Conservation (phyloP, 1,140 invertebrate species). For the Caerostris extrusa region DNA sequence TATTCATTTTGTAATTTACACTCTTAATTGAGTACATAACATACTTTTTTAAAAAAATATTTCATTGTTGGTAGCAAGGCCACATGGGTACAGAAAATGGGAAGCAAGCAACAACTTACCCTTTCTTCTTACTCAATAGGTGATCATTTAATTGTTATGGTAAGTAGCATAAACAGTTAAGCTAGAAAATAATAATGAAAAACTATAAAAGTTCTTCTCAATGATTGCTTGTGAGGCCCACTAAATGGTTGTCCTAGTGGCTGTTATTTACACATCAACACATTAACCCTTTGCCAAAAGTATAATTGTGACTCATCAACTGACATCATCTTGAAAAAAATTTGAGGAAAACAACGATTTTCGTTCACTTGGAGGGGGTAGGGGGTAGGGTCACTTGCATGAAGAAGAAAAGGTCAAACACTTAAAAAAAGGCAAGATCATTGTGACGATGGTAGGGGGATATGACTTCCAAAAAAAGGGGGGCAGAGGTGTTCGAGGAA, state of each 20-base stretch:
- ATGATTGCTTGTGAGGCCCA: neutral
- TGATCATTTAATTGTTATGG: constrained; percentile 39
- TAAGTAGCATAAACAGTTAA: neutral
- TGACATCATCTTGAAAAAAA: constrained; percentile 62
- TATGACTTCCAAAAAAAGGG: neutral
- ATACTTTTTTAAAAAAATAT: neutral
- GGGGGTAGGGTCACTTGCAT: neutral
- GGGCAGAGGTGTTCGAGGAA: neutral
- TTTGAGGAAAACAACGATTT: neutral
- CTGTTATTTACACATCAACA: constrained; percentile 43
- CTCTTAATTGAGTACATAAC: neutral
- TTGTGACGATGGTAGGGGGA: constrained; percentile 4
- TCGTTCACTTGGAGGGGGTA: neutral
- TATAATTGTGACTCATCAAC: constrained; percentile 51
- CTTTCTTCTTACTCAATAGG: neutral
- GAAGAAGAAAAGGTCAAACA: constrained; percentile 42
- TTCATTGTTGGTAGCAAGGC: neutral
- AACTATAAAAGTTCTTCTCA: neutral
- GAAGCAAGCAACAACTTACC: neutral
- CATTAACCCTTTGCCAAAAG: constrained; percentile 67
- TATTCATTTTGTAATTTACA: constrained; percentile 2
- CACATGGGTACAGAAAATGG: neutral
- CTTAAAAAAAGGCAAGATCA: neutral
- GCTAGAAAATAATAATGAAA: neutral
- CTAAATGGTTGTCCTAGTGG: neutral